Base-by-base conservation (phyloP, 2,797 vertebrate genomes). In the Rhynchonycteris naso region DNA sequence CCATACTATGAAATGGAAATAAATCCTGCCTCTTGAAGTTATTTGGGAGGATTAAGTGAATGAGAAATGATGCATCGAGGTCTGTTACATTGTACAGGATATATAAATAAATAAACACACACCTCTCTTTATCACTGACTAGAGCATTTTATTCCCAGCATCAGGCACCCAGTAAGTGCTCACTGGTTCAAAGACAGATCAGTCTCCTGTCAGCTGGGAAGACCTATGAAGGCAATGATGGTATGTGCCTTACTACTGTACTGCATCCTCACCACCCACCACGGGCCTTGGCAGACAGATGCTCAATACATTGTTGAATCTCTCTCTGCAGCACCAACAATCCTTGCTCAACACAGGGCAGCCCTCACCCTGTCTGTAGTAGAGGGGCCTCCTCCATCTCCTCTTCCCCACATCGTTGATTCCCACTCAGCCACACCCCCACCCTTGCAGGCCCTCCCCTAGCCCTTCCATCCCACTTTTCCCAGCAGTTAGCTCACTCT, bases 141-240 rank as follows among this genome's bases (percentile, higher is more conserved):
- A 33, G 11, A 91, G 56, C 54, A 68, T 84, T 84, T 91, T 54
- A 92, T 43, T 79, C 38, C 79, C 54, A 90, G 75, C 65, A 63
- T 47, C 21, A 8, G 65, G 59, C 88, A 94, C 90, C 85, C 14
- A 89, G 88, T 93, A 92, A 88, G 90, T 92, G 78, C 21, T 90
- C 16, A 12, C 4, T 65, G 26, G 47, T 58, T 91, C 69, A 68
- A 38, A 59, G 75, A 61, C 0, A 21, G 83, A 63, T 12, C 14
- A 69, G 83, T 89, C 19, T 30, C 61, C 72, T 61, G 21, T 47
- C 63, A 26, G 15, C 0, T 76, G 72, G 81, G 52, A 91, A 90
- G 52, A 76, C 43, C 50, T 54, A 38, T 28, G 59, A 80, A 89
- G 63, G 86, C 58, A 93, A 81, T 81, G 68, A 68, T 24, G 50